Evolutionary conservation across 2,797 vertebrate genomes (phyloP).

Genomic region (Falco rusticolus): DNA sequence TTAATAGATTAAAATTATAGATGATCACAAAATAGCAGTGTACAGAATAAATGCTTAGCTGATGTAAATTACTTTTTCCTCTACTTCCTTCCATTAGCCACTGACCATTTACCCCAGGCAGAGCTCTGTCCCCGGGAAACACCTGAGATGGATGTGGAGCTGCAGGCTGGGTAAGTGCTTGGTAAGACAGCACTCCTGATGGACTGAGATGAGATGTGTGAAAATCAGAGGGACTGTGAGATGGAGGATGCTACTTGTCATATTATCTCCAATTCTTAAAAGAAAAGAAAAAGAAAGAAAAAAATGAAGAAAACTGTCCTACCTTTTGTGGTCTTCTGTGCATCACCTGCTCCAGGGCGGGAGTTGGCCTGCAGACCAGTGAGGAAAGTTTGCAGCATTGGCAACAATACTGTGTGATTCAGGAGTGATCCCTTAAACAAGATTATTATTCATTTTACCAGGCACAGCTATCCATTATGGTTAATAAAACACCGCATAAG

Average conservation of each 20-base stretch:
- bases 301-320: background rate
- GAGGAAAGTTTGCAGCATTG: slow-evolving; percentile 35
- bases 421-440: slow-evolving; percentile 34
- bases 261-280: background rate
- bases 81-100: slow-evolving; percentile 43
- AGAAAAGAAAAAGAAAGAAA: background rate
- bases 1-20: slow-evolving; percentile 43
- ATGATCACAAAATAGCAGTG: slow-evolving; percentile 40
- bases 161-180: slow-evolving; percentile 16
- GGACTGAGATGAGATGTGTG: background rate
- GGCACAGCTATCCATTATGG: slow-evolving; percentile 60
- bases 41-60: background rate
- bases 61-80: slow-evolving; percentile 34
- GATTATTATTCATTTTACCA: slow-evolving; percentile 58
- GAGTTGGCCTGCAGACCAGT: slow-evolving; percentile 13
- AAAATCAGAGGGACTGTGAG: background rate
- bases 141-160: background rate
- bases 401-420: slow-evolving; percentile 2
- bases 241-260: background rate
- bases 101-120: background rate
- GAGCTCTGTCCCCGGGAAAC: background rate
- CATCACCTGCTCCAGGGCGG: background rate
- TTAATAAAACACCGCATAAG: slow-evolving; percentile 66
- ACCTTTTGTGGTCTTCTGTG: background rate
- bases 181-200: background rate